Conservation (phyloP, 2,113 vertebrate genomes). For the Thryonomys swinderianus region DNA sequence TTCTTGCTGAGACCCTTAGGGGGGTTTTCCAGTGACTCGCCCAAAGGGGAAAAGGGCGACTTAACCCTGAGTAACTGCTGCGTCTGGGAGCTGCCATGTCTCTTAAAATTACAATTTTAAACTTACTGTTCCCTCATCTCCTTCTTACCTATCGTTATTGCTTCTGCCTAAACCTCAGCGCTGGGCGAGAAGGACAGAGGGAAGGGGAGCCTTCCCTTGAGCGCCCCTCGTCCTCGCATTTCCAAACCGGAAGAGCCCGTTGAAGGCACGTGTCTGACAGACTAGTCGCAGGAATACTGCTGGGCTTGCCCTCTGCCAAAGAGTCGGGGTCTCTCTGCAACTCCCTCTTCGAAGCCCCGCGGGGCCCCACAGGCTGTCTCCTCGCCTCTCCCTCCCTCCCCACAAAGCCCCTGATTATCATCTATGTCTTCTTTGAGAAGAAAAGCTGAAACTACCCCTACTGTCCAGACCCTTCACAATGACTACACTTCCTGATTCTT, state of each 20-base stretch:
- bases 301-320: background rate
- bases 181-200: background rate
- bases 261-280: background rate
- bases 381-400: background rate
- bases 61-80: background rate
- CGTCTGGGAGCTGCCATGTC: background rate
- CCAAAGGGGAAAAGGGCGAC: background rate
- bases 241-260: background rate
- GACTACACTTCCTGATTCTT: background rate
- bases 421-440: too few species aligned
- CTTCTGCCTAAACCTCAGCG: background rate
- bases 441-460: background rate
- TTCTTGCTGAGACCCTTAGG: background rate
- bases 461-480: background rate
- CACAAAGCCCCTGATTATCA: background rate
- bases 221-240: rapidly evolving
- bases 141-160: background rate
- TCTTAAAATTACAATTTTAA: background rate
- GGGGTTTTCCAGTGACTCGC: background rate
- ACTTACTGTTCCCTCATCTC: background rate
- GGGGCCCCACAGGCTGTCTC: background rate
- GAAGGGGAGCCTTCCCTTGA: too few species aligned
- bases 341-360: background rate
- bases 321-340: background rate
- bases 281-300: too few species aligned